Base-by-base conservation (phyloP, 2,797 vertebrate genomes). In the Ctenosaura bakeri region DNA sequence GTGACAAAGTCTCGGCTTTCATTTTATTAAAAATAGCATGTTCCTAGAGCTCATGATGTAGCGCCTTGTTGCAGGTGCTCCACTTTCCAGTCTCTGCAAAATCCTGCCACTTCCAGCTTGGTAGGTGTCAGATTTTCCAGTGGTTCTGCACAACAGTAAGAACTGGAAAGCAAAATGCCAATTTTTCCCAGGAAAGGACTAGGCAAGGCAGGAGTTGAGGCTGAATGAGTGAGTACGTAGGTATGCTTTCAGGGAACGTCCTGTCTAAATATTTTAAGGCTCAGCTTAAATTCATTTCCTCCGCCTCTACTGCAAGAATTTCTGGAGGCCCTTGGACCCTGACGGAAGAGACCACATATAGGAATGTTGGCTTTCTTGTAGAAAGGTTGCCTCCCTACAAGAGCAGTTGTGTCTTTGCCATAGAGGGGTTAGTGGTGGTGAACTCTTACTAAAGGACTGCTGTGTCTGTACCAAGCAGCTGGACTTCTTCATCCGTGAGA, bases 11-110 rank as follows among this genome's bases (percentile, higher is more conserved):
- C 74, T 89, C 56, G 2, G 46, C 59, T 89, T 89, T 85, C n/a
- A 3, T 38, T 66, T 78, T 50, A 32, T 64, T 84, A 89, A 89
- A 88, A 89, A 89, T 56, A 79, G 50, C 73, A 26, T 24, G 16
- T 85, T 89, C 62, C 32, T 69, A 38, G 59, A 78, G 9, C 56
- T 24, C 69, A 22, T 59, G 74, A 56, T 50, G 38, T 73, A 59
- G 38, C 8, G 14, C 20, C 29, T 32, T 50, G 54, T 42, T 66
- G 74, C 56, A 79, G 59, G 59, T 66, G 86, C 59, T 24, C 18
- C 14, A 14, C n/a, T 81, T 52, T 46, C 81, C 56, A 6, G 54
- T 87, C n/a, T 12, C n/a, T 80, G 59, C 35, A 56, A 74, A 73
- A 50, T 24, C 84, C 64, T 59, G 73, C 59, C 59, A 62, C 59